Base-by-base conservation (phyloP, 2,797 vertebrate genomes). In the Todus mexicanus region DNA sequence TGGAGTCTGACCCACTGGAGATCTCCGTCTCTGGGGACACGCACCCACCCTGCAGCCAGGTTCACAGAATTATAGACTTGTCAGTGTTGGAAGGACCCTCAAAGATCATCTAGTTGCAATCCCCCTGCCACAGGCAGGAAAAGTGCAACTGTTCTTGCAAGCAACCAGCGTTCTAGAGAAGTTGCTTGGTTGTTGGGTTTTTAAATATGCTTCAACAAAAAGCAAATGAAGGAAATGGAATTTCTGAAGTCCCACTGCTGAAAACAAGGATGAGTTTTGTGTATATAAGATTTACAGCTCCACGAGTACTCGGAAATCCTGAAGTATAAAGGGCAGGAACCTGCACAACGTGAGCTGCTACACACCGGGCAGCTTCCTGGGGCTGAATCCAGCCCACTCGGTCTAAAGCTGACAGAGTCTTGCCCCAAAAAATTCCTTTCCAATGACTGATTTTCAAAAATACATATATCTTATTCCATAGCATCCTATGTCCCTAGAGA, bases 271-370 rank as follows among this genome's bases (percentile, higher is more conserved):
- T 20, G 45, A 22, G 33, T 1, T 40, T 65, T 64, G 29, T 23
- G 16, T 17, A 2, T 4, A 8, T 63, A 69, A 29, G 69, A 26
- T 78, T 80, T 37, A 60, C 5, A 5, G 37, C 29, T 25, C 47
- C 0, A 0, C 0, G 13, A 81, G 29, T 3, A 53, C 81, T 4
- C 1, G 4, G 66, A 78, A 89, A 68, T 35, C 43, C 37, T 64
- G 80, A 18, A 19, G 27, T 3, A 31, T 37, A 59, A 82, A 66
- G 79, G 63, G 84, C 79, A 83, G 42, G n/a, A 60, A 87, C 12
- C 12, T 5, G 45, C 1, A 2, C 1, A 5, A 6, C 1, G 0
- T 0, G 1, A 53, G 29, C 0, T 3, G 42, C 43, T 50, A 22
- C 10, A 2, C 9, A 11, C 48, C 8, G 3, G n/a, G 33, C 2